These are phyloP conservation scores for Troilus luridus DNA, from an alignment of 2,888 invertebrate species.

Conservation along the genomic window DNA sequence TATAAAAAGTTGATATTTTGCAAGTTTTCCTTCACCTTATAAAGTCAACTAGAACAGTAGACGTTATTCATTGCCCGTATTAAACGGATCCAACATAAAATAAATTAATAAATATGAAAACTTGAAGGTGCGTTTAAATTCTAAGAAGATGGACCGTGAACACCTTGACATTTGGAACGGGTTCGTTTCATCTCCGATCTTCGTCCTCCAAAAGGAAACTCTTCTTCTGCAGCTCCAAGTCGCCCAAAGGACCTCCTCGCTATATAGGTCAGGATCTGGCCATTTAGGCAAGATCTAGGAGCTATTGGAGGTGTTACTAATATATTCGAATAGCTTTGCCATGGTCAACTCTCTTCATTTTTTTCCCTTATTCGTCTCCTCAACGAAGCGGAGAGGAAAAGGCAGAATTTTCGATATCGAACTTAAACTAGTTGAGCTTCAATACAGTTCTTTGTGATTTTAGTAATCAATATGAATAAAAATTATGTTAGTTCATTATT, in stretches of 20 bases:
- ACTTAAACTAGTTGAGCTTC: too few relatives aligned
- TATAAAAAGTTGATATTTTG: not conserved
- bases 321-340: not conserved
- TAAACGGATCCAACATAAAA: not conserved
- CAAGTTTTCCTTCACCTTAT: slow-evolving; percentile 2
- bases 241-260: not conserved
- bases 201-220: slow-evolving; percentile 7
- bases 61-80: not conserved
- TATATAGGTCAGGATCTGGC: not conserved
- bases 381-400: too few relatives aligned
- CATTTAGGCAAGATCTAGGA: not conserved
- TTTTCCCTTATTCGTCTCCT: too few relatives aligned
- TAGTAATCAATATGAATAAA: too few relatives aligned
- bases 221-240: not conserved
- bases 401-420: too few relatives aligned
- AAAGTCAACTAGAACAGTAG: not conserved
- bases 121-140: slow-evolving; percentile 13
- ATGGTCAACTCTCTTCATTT: not conserved
- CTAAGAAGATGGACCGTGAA: slow-evolving; percentile 14
- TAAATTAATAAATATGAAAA: slow-evolving; percentile 32
- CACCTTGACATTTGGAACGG: slow-evolving; percentile 36
- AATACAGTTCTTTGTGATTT: too few relatives aligned
- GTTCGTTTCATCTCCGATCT: slow-evolving; percentile 22
- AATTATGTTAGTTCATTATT: too few relatives aligned
- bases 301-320: not conserved